Evolutionary conservation across 2,797 vertebrate genomes (phyloP).

Genomic region (Carapus acus): DNA sequence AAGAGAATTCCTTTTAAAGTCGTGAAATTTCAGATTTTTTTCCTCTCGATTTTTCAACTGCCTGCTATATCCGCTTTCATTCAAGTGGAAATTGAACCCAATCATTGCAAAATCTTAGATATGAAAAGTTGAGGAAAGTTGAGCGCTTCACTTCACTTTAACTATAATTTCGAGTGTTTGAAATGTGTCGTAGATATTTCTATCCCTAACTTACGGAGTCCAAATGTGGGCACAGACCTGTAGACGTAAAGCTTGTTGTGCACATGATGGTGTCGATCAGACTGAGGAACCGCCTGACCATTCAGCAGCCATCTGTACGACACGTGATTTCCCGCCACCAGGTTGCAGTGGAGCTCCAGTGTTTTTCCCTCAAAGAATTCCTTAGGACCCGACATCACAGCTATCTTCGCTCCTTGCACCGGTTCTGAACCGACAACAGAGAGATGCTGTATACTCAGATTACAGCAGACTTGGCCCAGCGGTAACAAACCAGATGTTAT

Average conservation of each 20-base stretch:
- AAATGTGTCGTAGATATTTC: too few species aligned
- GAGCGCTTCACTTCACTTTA: too few species aligned
- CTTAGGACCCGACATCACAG: background rate
- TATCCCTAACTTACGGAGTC: too few species aligned
- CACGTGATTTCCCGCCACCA: constrained; percentile 44
- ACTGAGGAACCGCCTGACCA: background rate
- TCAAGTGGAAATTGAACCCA: too few species aligned
- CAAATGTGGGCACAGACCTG: constrained; percentile 43
- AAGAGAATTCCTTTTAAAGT: constrained; percentile 1
- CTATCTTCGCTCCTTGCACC: constrained; percentile 29
- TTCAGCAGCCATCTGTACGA: constrained; percentile 60
- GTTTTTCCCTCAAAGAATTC: constrained; percentile 50
- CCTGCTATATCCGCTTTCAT: too few species aligned
- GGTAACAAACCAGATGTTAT: background rate
- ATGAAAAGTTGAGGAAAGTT: too few species aligned
- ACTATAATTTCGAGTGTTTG: too few species aligned
- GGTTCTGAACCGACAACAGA: constrained; percentile 42
- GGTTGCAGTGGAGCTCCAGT: constrained; percentile 48
- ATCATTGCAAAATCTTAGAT: too few species aligned
- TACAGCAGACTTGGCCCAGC: too few species aligned
- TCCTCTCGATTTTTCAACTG: too few species aligned
- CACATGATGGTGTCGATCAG: background rate
- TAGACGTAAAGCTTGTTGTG: constrained; percentile 20
- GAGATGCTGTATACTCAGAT: background rate
- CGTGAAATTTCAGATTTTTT: background rate